Evolutionary conservation across 2,113 vertebrate species (phyloP).

Genomic region (Paedocypris sp.): DNA sequence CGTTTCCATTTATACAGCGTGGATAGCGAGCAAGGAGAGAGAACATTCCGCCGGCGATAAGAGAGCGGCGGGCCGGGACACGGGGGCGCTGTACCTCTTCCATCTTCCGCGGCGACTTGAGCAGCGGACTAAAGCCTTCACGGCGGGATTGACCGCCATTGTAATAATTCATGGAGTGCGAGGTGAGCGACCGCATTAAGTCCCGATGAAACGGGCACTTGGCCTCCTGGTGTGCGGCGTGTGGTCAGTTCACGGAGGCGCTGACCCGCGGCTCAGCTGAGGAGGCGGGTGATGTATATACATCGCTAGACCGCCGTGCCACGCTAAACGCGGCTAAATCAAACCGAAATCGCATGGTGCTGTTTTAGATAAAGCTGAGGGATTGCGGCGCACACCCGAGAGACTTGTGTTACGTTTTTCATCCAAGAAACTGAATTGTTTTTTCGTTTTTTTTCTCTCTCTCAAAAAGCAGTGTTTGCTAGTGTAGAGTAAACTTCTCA

Average conservation of each 20-base stretch:
- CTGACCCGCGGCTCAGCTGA: conserved; percentile 27
- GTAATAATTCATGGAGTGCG: conserved; percentile 84
- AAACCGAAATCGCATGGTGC: too few species aligned
- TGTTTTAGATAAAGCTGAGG: too few species aligned
- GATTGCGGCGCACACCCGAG: too few species aligned
- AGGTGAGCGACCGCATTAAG: conserved; percentile 65
- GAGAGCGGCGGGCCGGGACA: conserved; percentile 45
- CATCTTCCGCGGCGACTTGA: conserved; percentile 93
- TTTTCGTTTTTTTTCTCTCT: too few species aligned
- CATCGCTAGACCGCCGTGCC: conserved; percentile 4
- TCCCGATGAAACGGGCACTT: conserved; percentile 61
- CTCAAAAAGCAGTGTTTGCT: too few species aligned
- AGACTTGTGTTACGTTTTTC: too few species aligned
- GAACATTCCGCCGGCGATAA: conserved; percentile 64
- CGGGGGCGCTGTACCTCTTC: conserved; percentile 64
- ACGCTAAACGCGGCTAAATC: too few species aligned
- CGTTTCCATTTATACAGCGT: conserved; percentile 64
- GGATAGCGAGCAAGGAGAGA: conserved; percentile 67
- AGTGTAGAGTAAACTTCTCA: too few species aligned
- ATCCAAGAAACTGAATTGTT: too few species aligned
- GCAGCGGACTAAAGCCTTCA: conserved; percentile 73
- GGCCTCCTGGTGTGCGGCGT: conserved; percentile 13
- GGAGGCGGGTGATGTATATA: conserved; percentile 12
- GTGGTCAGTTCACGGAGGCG: conserved; percentile 26
- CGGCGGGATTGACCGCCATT: conserved; percentile 60